These are phyloP conservation scores for Corbicula japonica DNA, from an alignment of 2,888 invertebrate genomes.

Conservation along the genomic window DNA sequence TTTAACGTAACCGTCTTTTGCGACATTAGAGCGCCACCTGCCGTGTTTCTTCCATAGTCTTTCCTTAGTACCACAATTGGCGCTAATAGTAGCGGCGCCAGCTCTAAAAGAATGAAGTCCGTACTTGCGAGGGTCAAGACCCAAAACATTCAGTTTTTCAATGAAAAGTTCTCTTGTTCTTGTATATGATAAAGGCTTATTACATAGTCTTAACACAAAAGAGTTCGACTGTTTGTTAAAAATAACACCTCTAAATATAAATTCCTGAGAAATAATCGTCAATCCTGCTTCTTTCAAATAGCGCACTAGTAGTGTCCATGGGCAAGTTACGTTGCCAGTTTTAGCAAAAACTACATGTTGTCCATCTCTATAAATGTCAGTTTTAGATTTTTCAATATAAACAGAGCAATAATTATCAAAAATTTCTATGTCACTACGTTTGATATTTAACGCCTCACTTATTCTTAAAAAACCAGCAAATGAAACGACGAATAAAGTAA, in stretches of 20 bases:
- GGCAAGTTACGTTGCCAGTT: neutral
- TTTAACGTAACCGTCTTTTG: too few relatives aligned
- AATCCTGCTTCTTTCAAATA: slow-evolving; percentile 1
- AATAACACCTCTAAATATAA: neutral
- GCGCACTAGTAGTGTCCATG: neutral
- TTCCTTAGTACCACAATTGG: too few relatives aligned
- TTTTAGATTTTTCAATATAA: neutral
- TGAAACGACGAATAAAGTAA: slow-evolving; percentile 5
- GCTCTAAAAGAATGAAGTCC: too few relatives aligned
- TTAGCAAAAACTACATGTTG: neutral
- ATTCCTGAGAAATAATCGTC: neutral
- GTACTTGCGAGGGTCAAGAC: too few relatives aligned
- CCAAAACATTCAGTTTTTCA: too few relatives aligned
- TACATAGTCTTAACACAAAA: neutral
- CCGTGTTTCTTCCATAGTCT: too few relatives aligned
- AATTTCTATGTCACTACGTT: neutral
- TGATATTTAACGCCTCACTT: slow-evolving; percentile 1
- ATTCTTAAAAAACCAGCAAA: slow-evolving; percentile 23
- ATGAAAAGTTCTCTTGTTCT: too few relatives aligned
- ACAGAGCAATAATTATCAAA: slow-evolving; percentile 3
- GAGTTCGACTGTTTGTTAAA: neutral
- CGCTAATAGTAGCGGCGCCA: too few relatives aligned
- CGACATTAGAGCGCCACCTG: too few relatives aligned
- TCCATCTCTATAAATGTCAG: neutral
- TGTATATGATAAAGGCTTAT: slow-evolving; percentile 7